These are phyloP conservation scores for Poeciliopsis prolifica DNA, from an alignment of 2,113 vertebrate species.

Conservation along the genomic window DNA sequence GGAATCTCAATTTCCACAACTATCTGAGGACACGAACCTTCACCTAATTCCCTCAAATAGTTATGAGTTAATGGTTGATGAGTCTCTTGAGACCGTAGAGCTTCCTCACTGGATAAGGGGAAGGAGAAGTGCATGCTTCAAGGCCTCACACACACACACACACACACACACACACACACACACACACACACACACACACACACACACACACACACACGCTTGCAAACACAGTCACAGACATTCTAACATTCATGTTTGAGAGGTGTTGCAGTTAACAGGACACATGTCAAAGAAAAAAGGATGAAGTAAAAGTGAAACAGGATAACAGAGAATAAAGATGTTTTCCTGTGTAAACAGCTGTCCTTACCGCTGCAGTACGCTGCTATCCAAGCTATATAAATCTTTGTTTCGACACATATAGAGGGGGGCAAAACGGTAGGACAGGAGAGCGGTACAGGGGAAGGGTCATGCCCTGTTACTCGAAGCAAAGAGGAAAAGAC, in stretches of 20 bases:
- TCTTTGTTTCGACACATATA: slow-evolving; percentile 17
- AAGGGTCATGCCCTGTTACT: slow-evolving; percentile 63
- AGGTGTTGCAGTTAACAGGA: not conserved
- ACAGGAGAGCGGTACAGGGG: slow-evolving; percentile 53
- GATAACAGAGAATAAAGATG: not conserved
- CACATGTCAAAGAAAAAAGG: not conserved
- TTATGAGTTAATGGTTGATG: slow-evolving; percentile 87
- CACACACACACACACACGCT: slow-evolving; percentile 11
- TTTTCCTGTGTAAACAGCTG: too few relatives aligned
- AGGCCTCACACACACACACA: slow-evolving; percentile 42
- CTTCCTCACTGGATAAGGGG: slow-evolving; percentile 89
- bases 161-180: not conserved
- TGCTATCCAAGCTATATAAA: not conserved
- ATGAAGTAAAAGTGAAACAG: not conserved
- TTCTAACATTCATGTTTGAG: not conserved
- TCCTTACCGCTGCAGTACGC: not conserved
- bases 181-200: not conserved
- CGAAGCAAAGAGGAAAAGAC: slow-evolving; percentile 70
- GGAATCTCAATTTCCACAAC: slow-evolving; percentile 87
- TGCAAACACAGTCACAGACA: not conserved
- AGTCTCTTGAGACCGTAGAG: slow-evolving; percentile 86
- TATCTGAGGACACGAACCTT: slow-evolving; percentile 93
- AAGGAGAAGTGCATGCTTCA: slow-evolving; percentile 79
- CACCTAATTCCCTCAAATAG: slow-evolving; percentile 93
- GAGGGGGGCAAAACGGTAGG: slow-evolving; percentile 25